Evolutionary conservation across 2,113 vertebrate genomes (phyloP).

Genomic region (Ia io): DNA sequence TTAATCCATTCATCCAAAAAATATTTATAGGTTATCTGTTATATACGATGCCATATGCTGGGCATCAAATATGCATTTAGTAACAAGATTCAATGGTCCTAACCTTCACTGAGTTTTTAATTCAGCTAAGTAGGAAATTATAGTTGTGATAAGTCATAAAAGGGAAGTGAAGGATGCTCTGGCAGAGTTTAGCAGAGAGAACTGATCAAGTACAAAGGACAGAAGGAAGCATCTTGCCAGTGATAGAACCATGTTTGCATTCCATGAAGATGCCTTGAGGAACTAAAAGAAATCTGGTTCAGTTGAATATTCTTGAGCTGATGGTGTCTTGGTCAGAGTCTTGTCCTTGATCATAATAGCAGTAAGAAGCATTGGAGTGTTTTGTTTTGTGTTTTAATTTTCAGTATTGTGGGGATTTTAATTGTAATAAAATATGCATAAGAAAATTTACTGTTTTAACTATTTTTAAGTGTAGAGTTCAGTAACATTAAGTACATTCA

Average conservation of each 20-base stretch:
- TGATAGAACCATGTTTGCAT: neutral
- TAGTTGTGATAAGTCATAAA: neutral
- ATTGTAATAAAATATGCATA: neutral
- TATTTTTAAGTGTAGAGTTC: neutral
- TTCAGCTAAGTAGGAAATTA: neutral
- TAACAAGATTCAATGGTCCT: neutral
- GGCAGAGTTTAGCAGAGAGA: neutral
- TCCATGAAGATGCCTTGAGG: neutral
- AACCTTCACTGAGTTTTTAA: neutral
- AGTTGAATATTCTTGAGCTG: neutral
- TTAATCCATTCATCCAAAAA: slow-evolving; percentile 34
- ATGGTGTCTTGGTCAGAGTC: neutral
- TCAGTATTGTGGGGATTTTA: neutral
- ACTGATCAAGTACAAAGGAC: neutral
- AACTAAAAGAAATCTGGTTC: neutral
- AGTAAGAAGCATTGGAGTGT: neutral
- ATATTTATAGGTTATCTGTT: neutral
- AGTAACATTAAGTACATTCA: neutral
- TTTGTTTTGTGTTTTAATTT: slow-evolving; percentile 7
- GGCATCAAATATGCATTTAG: neutral
- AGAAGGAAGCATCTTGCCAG: neutral
- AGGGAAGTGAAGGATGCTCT: neutral
- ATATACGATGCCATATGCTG: neutral
- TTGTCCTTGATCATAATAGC: neutral
- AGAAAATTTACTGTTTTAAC: slow-evolving; percentile 9